A percentile compares a stretch with the other conserved stretches of the same genome.
Evolutionary conservation across 2,797 vertebrate species (phyloP).

Genomic region (Leucoraja ocellata): DNA sequence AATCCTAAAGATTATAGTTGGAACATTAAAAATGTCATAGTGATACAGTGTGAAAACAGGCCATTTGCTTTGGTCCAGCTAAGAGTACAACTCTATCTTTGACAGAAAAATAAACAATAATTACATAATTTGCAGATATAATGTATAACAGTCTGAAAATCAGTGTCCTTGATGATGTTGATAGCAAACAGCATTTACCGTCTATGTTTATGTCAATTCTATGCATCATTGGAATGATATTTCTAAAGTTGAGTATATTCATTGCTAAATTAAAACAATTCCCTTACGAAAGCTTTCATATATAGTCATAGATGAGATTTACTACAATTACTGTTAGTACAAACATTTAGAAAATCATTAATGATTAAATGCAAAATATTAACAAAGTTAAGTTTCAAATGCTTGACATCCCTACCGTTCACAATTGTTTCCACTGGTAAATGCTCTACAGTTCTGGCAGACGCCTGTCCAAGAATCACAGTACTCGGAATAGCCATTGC

Average conservation of each 20-base stretch:
- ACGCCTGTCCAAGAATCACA: slow-evolving; percentile 62
- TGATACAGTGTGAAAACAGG: too few species aligned
- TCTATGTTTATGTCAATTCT: background rate
- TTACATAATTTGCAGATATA: background rate
- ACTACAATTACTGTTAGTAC: background rate
- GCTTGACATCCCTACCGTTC: slow-evolving; percentile 56
- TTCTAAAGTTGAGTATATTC: background rate
- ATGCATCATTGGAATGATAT: background rate
- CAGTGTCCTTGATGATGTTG: background rate
- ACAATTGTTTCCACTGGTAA: slow-evolving; percentile 62
- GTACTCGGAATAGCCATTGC: slow-evolving; percentile 60
- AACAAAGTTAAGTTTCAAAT: background rate
- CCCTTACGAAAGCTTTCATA: background rate
- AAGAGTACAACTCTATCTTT: background rate
- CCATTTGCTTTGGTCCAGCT: background rate
- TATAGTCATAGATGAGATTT: too few species aligned
- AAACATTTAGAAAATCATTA: background rate
- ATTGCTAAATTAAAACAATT: background rate
- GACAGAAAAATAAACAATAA: background rate
- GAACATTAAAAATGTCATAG: background rate
- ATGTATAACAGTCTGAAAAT: background rate
- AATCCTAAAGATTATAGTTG: background rate
- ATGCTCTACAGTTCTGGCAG: slow-evolving; percentile 60
- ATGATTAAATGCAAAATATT: background rate
- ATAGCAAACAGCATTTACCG: background rate